Conservation (phyloP, 2,113 vertebrate genomes). For the Eretmochelys imbricata region DNA sequence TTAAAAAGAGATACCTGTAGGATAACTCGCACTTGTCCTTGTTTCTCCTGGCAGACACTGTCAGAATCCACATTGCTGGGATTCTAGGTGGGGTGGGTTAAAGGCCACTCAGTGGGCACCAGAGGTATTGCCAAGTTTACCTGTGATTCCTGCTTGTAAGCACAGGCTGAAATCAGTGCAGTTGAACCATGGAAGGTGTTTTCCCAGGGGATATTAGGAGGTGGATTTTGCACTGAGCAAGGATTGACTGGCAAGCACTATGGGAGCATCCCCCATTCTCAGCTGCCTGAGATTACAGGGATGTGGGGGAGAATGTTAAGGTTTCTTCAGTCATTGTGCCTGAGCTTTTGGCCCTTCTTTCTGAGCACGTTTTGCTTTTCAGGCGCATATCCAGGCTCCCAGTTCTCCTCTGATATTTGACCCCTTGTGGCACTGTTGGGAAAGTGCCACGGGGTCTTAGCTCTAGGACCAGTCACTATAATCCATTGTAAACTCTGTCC, state of each 20-base stretch:
- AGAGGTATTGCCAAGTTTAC: background rate
- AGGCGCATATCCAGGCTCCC: background rate
- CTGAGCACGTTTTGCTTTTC: background rate
- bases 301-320: background rate
- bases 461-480: background rate
- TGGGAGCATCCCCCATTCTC: background rate
- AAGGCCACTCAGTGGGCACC: background rate
- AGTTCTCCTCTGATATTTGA: background rate
- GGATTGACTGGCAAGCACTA: background rate
- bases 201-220: background rate
- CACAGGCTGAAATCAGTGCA: background rate
- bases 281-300: background rate
- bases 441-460: background rate
- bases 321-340: background rate
- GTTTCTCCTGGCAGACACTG: background rate
- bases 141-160: background rate
- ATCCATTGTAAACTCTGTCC: background rate
- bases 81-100: constrained; percentile 8
- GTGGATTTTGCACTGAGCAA: background rate
- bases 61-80: background rate
- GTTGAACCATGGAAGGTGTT: background rate
- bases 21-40: background rate
- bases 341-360: background rate
- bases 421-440: background rate
- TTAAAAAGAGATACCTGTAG: background rate